These are phyloP conservation scores for Spodoptera litura DNA, from an alignment of 1,140 invertebrate genomes.

Conservation along the genomic window DNA sequence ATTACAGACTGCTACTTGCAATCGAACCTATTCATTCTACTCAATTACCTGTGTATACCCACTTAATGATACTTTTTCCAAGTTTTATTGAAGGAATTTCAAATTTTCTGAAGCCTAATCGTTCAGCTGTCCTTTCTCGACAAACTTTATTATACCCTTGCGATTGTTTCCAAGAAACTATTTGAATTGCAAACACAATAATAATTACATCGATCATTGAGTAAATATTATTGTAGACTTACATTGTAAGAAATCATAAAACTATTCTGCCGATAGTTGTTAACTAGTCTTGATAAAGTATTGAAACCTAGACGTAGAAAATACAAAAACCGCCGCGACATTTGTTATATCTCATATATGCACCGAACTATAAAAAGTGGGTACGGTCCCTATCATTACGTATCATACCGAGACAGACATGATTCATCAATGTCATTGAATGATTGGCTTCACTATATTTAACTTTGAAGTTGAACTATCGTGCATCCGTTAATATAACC, in stretches of 20 bases:
- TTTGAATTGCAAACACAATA: not conserved
- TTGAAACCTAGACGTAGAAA: not conserved
- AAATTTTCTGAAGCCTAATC: conserved; percentile 17
- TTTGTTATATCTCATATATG: conserved; percentile 16
- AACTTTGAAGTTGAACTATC: conserved; percentile 26
- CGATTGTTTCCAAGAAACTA: conserved; percentile 2
- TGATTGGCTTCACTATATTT: conserved; percentile 27
- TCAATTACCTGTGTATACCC: conserved; percentile 15
- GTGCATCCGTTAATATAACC: not conserved
- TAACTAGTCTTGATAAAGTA: not conserved
- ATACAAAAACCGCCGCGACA: conserved; percentile 13
- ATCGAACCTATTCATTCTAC: conserved; percentile 28
- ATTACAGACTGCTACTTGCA: conserved; percentile 23
- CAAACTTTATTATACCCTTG: conserved; percentile 9
- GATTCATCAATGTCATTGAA: conserved; percentile 38
- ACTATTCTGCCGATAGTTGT: not conserved
- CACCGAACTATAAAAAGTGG: conserved; percentile 27
- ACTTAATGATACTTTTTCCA: conserved; percentile 31
- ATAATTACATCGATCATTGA: not conserved
- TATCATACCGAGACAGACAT: conserved; percentile 24
- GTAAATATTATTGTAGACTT: not conserved
- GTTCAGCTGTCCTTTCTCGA: conserved; percentile 33
- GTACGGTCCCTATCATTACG: conserved; percentile 28
- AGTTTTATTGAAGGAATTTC: conserved; percentile 19
- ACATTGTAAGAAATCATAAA: not conserved